These are phyloP conservation scores for Pseudomyrmex concolor DNA, from an alignment of 1,140 invertebrate species.

Conservation along the genomic window DNA sequence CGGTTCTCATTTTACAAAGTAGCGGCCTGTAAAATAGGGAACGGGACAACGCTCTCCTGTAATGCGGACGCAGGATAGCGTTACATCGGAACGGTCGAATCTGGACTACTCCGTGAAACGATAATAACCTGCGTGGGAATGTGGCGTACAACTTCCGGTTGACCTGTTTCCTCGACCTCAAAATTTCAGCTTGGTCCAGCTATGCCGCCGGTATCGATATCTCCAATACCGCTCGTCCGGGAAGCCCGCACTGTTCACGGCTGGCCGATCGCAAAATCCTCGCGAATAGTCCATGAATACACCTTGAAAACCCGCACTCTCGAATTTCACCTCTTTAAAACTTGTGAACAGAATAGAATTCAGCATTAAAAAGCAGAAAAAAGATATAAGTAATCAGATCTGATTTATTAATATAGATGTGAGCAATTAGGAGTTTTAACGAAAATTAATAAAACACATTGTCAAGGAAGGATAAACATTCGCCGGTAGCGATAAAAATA, in stretches of 20 bases:
- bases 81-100: not conserved
- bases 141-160: conserved; percentile 44
- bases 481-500: not conserved
- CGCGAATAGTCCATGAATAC: not conserved
- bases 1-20: conserved; percentile 41
- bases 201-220: conserved; percentile 38
- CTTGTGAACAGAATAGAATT: too few relatives aligned
- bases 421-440: too few relatives aligned
- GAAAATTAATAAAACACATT: too few relatives aligned
- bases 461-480: too few relatives aligned
- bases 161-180: conserved; percentile 42
- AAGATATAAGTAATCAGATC: too few relatives aligned
- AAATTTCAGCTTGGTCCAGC: conserved; percentile 42
- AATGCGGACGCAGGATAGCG: conserved; percentile 18
- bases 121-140: conserved; percentile 58
- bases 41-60: not conserved
- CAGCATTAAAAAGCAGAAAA: not conserved
- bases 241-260: conserved; percentile 7
- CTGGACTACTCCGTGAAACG: not conserved
- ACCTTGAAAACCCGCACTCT: not conserved
- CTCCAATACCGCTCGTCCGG: conserved; percentile 9
- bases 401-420: too few relatives aligned
- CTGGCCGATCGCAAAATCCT: not conserved
- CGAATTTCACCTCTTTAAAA: not conserved
- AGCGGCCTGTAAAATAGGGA: conserved; percentile 47